Conservation (phyloP, 2,113 vertebrate species). For the Lepidiolamprologus cunningtoni region DNA sequence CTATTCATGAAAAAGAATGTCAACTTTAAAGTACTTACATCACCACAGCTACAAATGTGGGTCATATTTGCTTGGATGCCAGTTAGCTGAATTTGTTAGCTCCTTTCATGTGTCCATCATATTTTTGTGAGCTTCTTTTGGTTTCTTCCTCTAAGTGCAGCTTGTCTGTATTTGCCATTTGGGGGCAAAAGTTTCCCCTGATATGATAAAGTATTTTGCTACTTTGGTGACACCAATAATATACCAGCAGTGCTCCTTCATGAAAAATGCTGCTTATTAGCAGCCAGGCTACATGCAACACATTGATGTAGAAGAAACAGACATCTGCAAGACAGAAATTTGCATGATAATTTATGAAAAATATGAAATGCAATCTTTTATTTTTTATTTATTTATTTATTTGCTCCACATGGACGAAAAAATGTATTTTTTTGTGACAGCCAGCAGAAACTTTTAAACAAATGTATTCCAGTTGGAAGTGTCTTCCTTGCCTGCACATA, state of each 20-base stretch:
- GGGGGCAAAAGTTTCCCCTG: neutral
- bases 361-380: neutral
- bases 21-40: neutral
- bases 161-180: neutral
- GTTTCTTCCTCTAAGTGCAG: neutral
- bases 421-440: neutral
- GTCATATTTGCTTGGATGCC: slow-evolving; percentile 9
- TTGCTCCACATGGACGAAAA: neutral
- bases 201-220: neutral
- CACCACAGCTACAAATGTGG: slow-evolving; percentile 8
- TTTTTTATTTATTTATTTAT: neutral
- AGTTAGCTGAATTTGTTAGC: slow-evolving; percentile 2
- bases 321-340: neutral
- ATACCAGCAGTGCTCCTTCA: neutral
- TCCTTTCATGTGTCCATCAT: slow-evolving; percentile 35
- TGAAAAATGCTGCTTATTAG: neutral
- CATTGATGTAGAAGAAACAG: neutral
- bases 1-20: slow-evolving; percentile 15
- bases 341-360: neutral
- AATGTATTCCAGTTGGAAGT: neutral
- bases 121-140: neutral
- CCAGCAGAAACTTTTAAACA: neutral
- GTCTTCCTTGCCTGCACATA: neutral
- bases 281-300: neutral
- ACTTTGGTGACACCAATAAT: neutral